A percentile compares a stretch with the other conserved stretches of the same genome.
phyloP scores from a whole-genome alignment of 2,797 vertebrate species.

The Enteromius afrohamiltoni region DNA sequence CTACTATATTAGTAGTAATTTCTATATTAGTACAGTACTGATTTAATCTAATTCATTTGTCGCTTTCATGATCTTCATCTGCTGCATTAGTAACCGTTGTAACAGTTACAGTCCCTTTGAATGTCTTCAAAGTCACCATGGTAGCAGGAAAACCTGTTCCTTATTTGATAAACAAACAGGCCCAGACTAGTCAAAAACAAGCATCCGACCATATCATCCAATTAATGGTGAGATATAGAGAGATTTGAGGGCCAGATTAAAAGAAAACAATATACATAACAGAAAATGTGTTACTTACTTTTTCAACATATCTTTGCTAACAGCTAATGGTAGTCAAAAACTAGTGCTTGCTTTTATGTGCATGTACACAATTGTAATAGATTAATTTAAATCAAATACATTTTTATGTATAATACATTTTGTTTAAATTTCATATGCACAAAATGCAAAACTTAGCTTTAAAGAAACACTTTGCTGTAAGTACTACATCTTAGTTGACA shows the following conservation, averaged over 20 bases:
- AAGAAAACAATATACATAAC: background rate
- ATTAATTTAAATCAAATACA: no score
- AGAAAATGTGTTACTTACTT: background rate
- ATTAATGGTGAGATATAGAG: constrained; percentile 8
- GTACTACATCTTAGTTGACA: no score
- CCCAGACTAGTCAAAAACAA: constrained; percentile 19
- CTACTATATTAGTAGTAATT: no score
- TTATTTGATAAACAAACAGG: constrained; percentile 23
- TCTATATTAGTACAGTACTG: background rate
- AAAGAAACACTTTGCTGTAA: no score
- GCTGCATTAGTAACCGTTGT: background rate
- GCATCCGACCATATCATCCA: constrained; percentile 20
- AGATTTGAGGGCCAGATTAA: background rate
- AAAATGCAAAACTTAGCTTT: no score
- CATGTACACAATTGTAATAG: background rate
- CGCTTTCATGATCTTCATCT: background rate
- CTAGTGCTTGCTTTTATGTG: background rate
- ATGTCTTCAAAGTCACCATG: constrained; percentile 11
- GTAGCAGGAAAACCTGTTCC: constrained; percentile 31
- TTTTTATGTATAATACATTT: no score
- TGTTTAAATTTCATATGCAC: no score
- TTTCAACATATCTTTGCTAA: background rate
- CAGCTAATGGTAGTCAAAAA: background rate
- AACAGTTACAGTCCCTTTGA: background rate
- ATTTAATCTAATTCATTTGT: background rate